Evolutionary conservation across 1,140 invertebrate species (phyloP).

Genomic region (Drosophila mayri): DNA sequence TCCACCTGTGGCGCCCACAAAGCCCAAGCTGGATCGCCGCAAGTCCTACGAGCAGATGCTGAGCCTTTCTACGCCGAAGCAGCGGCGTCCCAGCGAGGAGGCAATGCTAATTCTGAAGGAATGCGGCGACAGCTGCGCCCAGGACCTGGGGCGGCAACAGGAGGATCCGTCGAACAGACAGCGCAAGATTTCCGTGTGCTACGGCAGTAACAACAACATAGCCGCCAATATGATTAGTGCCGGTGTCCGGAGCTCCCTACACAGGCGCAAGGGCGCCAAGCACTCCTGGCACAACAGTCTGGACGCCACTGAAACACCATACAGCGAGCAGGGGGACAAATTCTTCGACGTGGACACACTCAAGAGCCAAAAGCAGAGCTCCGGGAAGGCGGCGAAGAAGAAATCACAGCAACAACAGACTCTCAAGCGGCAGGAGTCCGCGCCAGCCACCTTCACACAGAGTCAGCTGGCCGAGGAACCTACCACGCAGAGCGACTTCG

Average conservation of each 20-base stretch:
- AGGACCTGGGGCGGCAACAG: conserved; percentile 18
- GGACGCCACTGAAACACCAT: conserved; percentile 31
- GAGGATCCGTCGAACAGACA: conserved; percentile 63
- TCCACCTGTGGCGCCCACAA: conserved; percentile 1
- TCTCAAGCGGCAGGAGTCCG: conserved; percentile 72
- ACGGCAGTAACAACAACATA: conserved; percentile 75
- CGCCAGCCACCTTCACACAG: conserved; percentile 43
- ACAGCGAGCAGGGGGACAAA: conserved; percentile 49
- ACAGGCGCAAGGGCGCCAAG: conserved; percentile 67
- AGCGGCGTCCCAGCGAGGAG: conserved; percentile 91
- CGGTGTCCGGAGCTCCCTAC: conserved; percentile 31
- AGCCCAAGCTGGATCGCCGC: conserved; percentile 84
- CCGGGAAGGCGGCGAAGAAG: conserved; percentile 46
- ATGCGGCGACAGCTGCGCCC: conserved; percentile 47
- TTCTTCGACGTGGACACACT: conserved; percentile 72
- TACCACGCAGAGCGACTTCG: conserved; percentile 64
- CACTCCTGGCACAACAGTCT: conserved; percentile 63
- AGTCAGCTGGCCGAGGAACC: conserved; percentile 33
- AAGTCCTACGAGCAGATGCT: conserved; percentile 88
- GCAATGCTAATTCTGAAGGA: conserved; percentile 88
- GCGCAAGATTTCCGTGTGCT: conserved; percentile 76
- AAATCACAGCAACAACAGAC: conserved; percentile 38
- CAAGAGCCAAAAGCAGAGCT: conserved; percentile 40
- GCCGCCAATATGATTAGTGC: conserved; percentile 46
- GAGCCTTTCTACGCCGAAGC: conserved; percentile 85